Evolutionary conservation across 2,888 invertebrate genomes (phyloP).

Genomic region (Chrysotoxum bicinctum): DNA sequence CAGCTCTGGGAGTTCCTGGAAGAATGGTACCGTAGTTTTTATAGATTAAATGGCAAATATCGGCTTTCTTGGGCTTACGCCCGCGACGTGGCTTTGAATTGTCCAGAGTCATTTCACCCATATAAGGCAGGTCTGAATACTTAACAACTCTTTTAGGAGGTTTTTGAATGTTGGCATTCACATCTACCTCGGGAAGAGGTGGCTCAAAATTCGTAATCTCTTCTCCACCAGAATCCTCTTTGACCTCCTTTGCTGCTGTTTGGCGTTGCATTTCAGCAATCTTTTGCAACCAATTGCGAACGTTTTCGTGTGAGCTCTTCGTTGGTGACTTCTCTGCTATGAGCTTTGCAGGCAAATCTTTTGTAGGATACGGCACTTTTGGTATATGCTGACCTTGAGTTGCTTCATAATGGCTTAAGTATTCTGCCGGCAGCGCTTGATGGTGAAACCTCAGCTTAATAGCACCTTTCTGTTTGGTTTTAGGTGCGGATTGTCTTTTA

Average conservation of each 20-base stretch:
- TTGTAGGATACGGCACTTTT: slow-evolving; percentile 77
- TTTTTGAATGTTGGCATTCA: slow-evolving; percentile 59
- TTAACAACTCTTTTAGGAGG: slow-evolving; percentile 83
- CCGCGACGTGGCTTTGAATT: slow-evolving; percentile 93
- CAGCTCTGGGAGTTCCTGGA: slow-evolving; percentile 87
- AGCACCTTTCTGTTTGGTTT: slow-evolving; percentile 81
- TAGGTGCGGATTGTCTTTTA: slow-evolving; percentile 54
- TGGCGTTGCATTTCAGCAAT: slow-evolving; percentile 87
- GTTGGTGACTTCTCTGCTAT: slow-evolving; percentile 80
- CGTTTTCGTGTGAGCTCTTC: slow-evolving; percentile 85
- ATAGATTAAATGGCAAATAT: slow-evolving; percentile 94
- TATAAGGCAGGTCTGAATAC: slow-evolving; percentile 93
- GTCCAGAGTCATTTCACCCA: slow-evolving; percentile 95
- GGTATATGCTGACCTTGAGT: slow-evolving; percentile 84
- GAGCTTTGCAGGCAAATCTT: slow-evolving; percentile 79
- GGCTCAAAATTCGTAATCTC: slow-evolving; percentile 77
- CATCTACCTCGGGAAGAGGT: slow-evolving; percentile 77
- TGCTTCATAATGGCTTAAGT: slow-evolving; percentile 90
- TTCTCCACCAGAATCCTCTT: slow-evolving; percentile 50
- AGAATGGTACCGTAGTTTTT: slow-evolving; percentile 95
- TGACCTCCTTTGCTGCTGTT: slow-evolving; percentile 56
- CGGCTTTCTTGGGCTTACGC: slow-evolving; percentile 94
- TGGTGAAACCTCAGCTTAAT: slow-evolving; percentile 91
- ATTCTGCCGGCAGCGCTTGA: slow-evolving; percentile 90
- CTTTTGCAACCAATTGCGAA: slow-evolving; percentile 89